These are phyloP conservation scores for Eupithecia abbreviata DNA, from an alignment of 2,888 invertebrate species.

Conservation along the genomic window DNA sequence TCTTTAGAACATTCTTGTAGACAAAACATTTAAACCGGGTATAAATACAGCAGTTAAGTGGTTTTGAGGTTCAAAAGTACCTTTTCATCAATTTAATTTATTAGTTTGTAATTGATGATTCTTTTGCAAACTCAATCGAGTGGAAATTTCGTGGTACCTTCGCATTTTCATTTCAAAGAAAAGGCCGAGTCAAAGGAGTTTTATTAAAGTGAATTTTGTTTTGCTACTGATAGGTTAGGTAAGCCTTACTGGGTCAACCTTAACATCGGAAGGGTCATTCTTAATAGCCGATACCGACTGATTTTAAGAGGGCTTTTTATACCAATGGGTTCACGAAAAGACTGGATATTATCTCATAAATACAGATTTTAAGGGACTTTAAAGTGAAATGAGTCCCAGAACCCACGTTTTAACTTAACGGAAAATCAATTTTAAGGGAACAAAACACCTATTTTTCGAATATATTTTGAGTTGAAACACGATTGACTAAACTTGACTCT, in stretches of 20 bases:
- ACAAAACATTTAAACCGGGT: slow-evolving; percentile 9
- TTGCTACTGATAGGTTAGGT: background rate
- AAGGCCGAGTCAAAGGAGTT: background rate
- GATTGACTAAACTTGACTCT: too few relatives aligned
- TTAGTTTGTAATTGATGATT: slow-evolving; percentile 39
- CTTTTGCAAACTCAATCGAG: slow-evolving; percentile 36
- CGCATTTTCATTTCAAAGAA: slow-evolving; percentile 31
- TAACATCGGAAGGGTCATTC: background rate
- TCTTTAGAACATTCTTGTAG: background rate
- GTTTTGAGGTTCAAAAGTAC: slow-evolving; percentile 40
- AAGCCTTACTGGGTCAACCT: background rate
- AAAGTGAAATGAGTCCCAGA: too few relatives aligned
- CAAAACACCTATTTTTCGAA: too few relatives aligned
- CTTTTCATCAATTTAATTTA: slow-evolving; percentile 41
- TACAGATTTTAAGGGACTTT: background rate
- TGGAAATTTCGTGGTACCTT: slow-evolving; percentile 22
- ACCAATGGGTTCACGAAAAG: background rate
- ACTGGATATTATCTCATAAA: background rate
- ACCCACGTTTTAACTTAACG: too few relatives aligned
- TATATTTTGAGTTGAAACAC: too few relatives aligned
- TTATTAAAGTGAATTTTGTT: background rate
- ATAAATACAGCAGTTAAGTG: slow-evolving; percentile 33
- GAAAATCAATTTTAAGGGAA: too few relatives aligned
- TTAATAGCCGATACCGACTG: background rate
- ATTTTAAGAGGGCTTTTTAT: background rate